Conservation (phyloP, 2,113 vertebrate species). For the Meriones unguiculatus region DNA sequence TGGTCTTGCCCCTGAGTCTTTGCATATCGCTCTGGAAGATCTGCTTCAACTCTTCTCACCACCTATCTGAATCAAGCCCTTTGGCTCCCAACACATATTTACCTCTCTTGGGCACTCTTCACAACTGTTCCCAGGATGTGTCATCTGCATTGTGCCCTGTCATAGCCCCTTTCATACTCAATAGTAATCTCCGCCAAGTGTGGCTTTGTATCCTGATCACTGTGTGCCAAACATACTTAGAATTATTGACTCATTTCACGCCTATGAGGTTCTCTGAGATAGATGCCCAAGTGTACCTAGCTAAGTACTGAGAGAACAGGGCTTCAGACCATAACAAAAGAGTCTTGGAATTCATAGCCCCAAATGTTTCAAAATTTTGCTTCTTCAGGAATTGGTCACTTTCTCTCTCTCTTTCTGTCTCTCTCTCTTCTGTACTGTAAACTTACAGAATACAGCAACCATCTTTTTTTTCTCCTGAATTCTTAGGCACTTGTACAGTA, state of each 20-base stretch:
- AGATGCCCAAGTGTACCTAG: not conserved
- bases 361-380: not conserved
- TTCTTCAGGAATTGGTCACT: not conserved
- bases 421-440: not conserved
- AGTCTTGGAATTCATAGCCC: not conserved
- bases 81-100: not conserved
- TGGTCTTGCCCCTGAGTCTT: not conserved
- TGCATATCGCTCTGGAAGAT: not conserved
- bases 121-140: too few species aligned
- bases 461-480: not conserved
- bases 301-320: not conserved
- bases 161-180: not conserved
- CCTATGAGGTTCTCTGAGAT: not conserved
- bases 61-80: not conserved
- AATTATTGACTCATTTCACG: not conserved
- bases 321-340: not conserved
- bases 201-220: not conserved
- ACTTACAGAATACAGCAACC: not conserved
- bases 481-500: not conserved
- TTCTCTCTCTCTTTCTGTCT: not conserved
- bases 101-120: not conserved
- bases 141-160: not conserved
- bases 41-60: not conserved
- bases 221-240: not conserved
- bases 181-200: not conserved